These are phyloP conservation scores for Macroramphosus scolopax DNA, from an alignment of 2,797 vertebrate genomes.

Conservation along the genomic window DNA sequence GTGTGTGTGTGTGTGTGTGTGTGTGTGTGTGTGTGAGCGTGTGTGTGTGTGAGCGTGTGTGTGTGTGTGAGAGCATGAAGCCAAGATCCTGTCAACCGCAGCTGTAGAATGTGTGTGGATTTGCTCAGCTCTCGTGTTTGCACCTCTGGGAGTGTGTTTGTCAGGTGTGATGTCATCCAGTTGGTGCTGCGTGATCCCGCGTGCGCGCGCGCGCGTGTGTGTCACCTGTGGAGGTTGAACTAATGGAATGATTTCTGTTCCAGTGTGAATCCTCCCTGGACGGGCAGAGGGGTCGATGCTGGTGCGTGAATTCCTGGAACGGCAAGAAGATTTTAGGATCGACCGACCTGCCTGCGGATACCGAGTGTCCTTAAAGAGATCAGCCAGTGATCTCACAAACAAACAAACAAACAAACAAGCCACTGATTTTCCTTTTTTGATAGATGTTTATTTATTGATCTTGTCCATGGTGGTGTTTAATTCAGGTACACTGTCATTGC, in stretches of 20 bases:
- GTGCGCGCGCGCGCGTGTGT: too few relatives aligned
- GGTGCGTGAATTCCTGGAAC: constrained; percentile 90
- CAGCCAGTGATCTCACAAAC: constrained; percentile 50
- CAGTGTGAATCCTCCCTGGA: constrained; percentile 92
- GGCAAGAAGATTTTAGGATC: constrained; percentile 86
- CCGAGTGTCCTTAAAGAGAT: constrained; percentile 82
- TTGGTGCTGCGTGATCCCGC: constrained; percentile 15
- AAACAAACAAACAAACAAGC: constrained; percentile 55
- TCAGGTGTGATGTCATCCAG: constrained; percentile 24
- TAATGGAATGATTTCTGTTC: neutral
- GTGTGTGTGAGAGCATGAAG: constrained; percentile 33
- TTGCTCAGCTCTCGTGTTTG: constrained; percentile 32
- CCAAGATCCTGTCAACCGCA: constrained; percentile 44
- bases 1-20: too few relatives aligned
- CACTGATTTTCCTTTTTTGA: constrained; percentile 65
- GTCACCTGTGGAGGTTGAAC: neutral
- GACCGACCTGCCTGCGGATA: constrained; percentile 77
- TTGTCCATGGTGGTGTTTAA: constrained; percentile 76
- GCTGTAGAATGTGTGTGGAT: constrained; percentile 14
- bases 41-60: too few relatives aligned
- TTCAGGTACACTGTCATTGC: constrained; percentile 81
- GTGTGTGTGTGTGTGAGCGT: too few relatives aligned
- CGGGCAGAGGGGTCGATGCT: constrained; percentile 86
- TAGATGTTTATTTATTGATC: constrained; percentile 79
- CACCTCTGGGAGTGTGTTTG: constrained; percentile 4